Base-by-base conservation (phyloP, 1,140 invertebrate genomes). In the Meteorus sp. region DNA sequence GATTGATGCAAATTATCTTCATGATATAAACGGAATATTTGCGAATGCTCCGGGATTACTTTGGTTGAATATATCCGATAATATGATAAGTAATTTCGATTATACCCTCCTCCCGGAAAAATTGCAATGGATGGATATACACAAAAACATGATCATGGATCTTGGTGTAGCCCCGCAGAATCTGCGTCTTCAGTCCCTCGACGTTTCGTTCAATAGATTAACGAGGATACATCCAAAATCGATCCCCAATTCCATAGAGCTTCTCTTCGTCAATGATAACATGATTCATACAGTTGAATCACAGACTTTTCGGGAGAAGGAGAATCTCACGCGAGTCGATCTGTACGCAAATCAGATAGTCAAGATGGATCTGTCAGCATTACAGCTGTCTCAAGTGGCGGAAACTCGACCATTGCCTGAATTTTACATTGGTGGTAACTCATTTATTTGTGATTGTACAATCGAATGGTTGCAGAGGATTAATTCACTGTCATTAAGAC, bases 381-480 rank as follows among this genome's bases (percentile, higher is more conserved):
- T 94, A 31, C 85, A 89, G 19, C 78, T 93, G 54, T 80, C 84
- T 0, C 86, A 85, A 56, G 83, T 89, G 31, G 74, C 84, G 2
- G 73, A 77, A 29, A 81, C 83, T 52, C 83, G 84, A 45, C 79
- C 85, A 9, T 76, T 92, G 44, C 91, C 92, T 0, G 89, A 93
- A 69, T 93, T 94, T 76, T 92, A 92, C 73, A 85, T 94, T 33
- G 90, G 90, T 15, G 88, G 89, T 17, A 94, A 94, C 80, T 91
- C 92, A n/a, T 93, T 93, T 70, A 84, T 88, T 59, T 94, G 92
- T 75, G 91, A 94, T 74, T 92, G 90, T 70, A 89, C 87, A 56
- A 91, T 91, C 84, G 92, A 94, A 78, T 94, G 92, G 92, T 81
- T 94, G 60, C 89, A 93, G 65, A 78, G 89, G 37, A 89, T 93